Base-by-base conservation (phyloP, 1,140 invertebrate genomes). In the Teleogryllus occipitalis region DNA sequence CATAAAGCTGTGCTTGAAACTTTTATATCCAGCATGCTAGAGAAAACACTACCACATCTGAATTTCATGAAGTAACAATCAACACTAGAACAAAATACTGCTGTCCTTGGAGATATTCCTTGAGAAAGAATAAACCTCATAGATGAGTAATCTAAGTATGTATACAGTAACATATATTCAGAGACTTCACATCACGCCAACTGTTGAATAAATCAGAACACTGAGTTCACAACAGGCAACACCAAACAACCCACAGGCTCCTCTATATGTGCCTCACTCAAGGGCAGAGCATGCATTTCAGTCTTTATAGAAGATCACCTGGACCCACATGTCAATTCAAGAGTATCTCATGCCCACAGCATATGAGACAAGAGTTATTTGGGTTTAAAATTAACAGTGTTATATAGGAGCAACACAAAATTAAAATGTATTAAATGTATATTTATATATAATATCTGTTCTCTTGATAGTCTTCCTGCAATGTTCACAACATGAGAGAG, bases 251-350 rank as follows among this genome's bases (percentile, higher is more conserved):
- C 54, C 54, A 65, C 54, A 65, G 18, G 54, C 18, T 65, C 54
- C 54, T 65, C 54, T 65, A 65, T 18, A 65, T 65, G 54, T 65
- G 54, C 10, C 54, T 65, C 54, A 65, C 54, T 65, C 54, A 65
- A 65, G 54, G 54, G 54, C 54, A 65, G 54, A 65, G 54, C 54
- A 65, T 65, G 54, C 54, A 65, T 65, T 65, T 65, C 54, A 65
- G 54, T 65, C 54, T 65, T 65, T 65, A 65, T 10, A 10, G 54
- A 65, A 65, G 54, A 65, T 65, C 54, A 65, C 54, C 54, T 65
- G 54, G 54, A 65, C 54, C 54, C 54, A 65, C 7, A 65, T 65
- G 54, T 65, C 54, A 65, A 65, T 14, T 65, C 54, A 65, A 14
- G 18, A 3, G 10, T 65, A 14, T 65, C 18, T 65, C 54, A 65